Base-by-base conservation (phyloP, 2,797 vertebrate species). In the Chelon auratus region DNA sequence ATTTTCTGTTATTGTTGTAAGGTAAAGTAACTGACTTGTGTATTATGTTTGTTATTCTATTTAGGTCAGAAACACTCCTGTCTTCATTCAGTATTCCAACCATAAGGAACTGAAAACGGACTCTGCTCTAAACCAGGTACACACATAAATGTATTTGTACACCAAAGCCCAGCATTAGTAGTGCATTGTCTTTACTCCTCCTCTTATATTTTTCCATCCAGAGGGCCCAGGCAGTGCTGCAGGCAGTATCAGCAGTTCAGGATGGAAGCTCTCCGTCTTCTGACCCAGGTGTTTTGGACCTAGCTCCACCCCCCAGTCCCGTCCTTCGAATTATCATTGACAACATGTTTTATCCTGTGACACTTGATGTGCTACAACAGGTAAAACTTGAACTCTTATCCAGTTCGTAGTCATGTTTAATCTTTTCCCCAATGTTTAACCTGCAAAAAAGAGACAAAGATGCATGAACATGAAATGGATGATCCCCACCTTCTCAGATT, bases 301-400 rank as follows among this genome's bases (percentile, higher is more conserved):
- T 98, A 52, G 95, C 96, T 79, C 97, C 97, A 3, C 96, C 97
- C 33, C 97, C 97, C 71, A 98, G 97, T 87, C 97, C 98, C 2
- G 98, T 99, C 22, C 95, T 99, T 78, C 93, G 97, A 93, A 99
- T 99, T 89, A 99, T 99, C 85, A 99, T 99, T 74, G 98, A 99
- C 93, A 99, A 99, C 88, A 98, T 99, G 97, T 99, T 99, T 93
- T 99, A 99, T 89, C 98, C 98, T 1, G 98, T 99, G 72, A 99
- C 97, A 9, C 93, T 99, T 91, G 98, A 99, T 74, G 98, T 99
- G 82, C 95, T 99, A 76, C 97, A 99, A 92, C 98, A 99, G 96
- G 98, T 99, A 90, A 72, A 63, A 68, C 1, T 5, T 11, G 1
- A 43, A 51, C 11, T 17, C 9, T 0, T 2, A 20, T 18, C 9